Base-by-base conservation (phyloP, 2,113 vertebrate genomes). In the Mungos mungo region DNA sequence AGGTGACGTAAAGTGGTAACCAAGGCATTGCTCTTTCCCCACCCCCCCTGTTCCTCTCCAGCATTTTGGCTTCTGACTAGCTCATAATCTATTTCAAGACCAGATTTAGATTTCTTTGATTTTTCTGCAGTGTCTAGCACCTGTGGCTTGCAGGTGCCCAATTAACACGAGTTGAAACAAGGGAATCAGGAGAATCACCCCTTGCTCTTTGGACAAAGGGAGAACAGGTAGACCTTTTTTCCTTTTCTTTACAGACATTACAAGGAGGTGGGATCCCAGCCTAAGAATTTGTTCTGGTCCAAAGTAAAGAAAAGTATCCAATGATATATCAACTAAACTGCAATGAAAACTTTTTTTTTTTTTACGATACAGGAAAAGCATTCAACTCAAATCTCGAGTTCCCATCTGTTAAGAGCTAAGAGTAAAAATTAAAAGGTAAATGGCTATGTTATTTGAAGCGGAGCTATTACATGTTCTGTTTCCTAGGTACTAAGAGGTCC, bases 231-330 rank as follows among this genome's bases (percentile, higher is more conserved):
- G n/a, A 9, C 66, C 63, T 9, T 14, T 79, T 88, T 60, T 54
- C 38, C 21, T 88, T 93, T 93, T 41, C 12, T 88, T 81, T 81
- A 69, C 65, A 95, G 77, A 95, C 80, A 88, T 63, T 69, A 74
- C 38, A 95, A 90, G 79, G 13, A 35, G 3, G 38, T 38, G 12
- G 52, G 14, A 82, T 12, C 25, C 60, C 33, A 33, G 50, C 63
- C 83, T 81, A 72, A 68, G n/a, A 93, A 79, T 85, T 19, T 82
- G 60, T 91, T 93, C 66, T 80, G n/a, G 77, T 93, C 38, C 68
- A 50, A 93, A 60, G 74, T 77, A 45, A 84, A 90, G 47, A 79
- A 96, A 83, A 72, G 6, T 7, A 66, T 66, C 25, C 66, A 50
- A 31, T 31, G 27, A 76, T 47, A 31, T 76, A 41, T 16, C 41